phyloP scores from a whole-genome alignment of 1,140 invertebrate species.

The Trinorchestia longiramus region DNA sequence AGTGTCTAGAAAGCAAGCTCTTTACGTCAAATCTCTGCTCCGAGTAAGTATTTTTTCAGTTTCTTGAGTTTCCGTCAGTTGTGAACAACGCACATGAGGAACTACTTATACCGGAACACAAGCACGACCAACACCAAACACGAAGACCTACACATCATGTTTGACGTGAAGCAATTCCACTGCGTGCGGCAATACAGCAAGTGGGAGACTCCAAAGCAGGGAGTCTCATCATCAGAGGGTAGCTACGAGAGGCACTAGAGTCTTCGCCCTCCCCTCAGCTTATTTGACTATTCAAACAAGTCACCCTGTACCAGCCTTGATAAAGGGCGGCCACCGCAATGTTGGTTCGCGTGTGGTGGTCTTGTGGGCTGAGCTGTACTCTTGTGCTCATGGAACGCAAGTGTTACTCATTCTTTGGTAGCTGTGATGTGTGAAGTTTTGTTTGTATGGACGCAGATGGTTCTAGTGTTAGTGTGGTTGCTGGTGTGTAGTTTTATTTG shows the following conservation, averaged over 20 bases:
- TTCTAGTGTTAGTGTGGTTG: no score
- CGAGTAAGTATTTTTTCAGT: not conserved
- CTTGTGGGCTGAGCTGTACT: not conserved
- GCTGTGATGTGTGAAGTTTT: not conserved
- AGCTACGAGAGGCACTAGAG: not conserved
- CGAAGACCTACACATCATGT: not conserved
- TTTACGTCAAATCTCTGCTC: no score
- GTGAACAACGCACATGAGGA: not conserved
- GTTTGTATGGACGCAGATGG: no score
- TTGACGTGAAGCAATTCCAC: not conserved
- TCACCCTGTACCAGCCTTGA: not conserved
- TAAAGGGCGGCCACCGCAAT: not conserved
- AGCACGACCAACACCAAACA: not conserved
- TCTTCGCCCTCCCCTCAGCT: not conserved
- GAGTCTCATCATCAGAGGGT: conserved; percentile 34
- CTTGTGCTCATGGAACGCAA: not conserved
- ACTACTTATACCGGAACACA: not conserved
- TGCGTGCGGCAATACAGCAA: not conserved
- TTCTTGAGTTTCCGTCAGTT: not conserved
- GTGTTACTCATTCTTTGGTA: not conserved
- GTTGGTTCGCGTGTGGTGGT: not conserved
- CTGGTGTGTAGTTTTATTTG: no score
- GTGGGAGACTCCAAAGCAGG: not conserved
- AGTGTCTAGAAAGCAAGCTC: not conserved
- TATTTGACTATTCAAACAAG: conserved; percentile 43